Base-by-base conservation (phyloP, 2,113 vertebrate genomes). In the Poeciliopsis turrubarensis region DNA sequence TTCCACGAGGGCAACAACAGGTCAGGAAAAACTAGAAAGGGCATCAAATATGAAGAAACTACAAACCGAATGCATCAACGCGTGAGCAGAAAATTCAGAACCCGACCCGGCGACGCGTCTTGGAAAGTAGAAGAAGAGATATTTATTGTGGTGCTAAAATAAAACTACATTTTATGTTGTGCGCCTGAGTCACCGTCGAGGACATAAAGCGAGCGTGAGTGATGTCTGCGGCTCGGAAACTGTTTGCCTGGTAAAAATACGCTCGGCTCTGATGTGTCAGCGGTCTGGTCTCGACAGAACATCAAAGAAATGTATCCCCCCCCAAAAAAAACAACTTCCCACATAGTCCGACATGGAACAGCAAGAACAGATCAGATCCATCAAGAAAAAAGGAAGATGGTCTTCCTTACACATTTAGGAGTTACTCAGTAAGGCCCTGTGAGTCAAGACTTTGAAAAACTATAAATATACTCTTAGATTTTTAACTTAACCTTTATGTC, bases 191-290 rank as follows among this genome's bases (percentile, higher is more conserved):
- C 65, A 47, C 54, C 7, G 27, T 57, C 65, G 70, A 65, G 29
- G 31, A 76, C 77, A 79, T 15, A 65, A 75, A 81, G 64, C 54
- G 19, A 79, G 60, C 72, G 34, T 34, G 67, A 72, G 65, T 68
- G 76, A 79, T n/a, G 29, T 81, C 19, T 82, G 62, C 68, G 19
- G 31, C 70, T 63, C 60, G 44, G 66, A 72, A 68, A 79, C 74
- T 64, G 82, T 62, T 72, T 29, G 13, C 39, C 44, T 29, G 66
- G 72, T 77, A 83, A 81, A 78, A 80, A 85, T 65, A 80, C 29
- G 71, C 60, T 70, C 72, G 27, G 60, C 70, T 72, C 68, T 66
- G 74, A 78, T 83, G 81, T 72, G 72, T 87, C 81, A 85, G 72
- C 60, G 57, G 30, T 77, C 72, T 77, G 68, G 57, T 81, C 22